Evolutionary conservation across 2,888 invertebrate species (phyloP).

Genomic region (Netelia melanura): DNA sequence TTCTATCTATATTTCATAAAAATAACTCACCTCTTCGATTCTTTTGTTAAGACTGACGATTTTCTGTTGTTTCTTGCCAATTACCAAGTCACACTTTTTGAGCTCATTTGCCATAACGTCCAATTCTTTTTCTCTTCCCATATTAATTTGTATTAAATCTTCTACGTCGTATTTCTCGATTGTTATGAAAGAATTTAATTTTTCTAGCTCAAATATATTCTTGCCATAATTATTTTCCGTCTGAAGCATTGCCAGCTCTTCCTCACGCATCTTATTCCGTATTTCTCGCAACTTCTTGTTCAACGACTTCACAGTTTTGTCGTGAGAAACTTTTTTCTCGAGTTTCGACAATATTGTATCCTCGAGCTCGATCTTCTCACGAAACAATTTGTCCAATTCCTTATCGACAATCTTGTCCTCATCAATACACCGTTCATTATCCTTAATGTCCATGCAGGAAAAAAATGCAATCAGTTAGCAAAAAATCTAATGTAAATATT

Average conservation of each 20-base stretch:
- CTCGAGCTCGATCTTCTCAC: conserved; percentile 88
- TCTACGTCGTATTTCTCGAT: conserved; percentile 80
- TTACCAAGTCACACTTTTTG: conserved; percentile 84
- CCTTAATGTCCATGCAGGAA: conserved; percentile 82
- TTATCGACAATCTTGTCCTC: conserved; percentile 84
- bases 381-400: conserved; percentile 86
- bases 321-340: conserved; percentile 89
- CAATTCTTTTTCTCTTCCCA: conserved; percentile 84
- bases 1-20: no score
- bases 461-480: not conserved
- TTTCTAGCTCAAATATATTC: conserved; percentile 87
- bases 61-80: conserved; percentile 86
- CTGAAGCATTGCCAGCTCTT: conserved; percentile 86
- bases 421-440: conserved; percentile 85
- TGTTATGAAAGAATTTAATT: conserved; percentile 79
- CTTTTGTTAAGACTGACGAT: conserved; percentile 86
- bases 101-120: conserved; percentile 84
- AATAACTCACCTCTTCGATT: conserved; percentile 83
- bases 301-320: conserved; percentile 88
- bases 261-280: conserved; percentile 85
- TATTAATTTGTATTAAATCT: conserved; percentile 82
- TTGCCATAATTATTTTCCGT: conserved; percentile 88
- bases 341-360: conserved; percentile 88
- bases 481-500: not conserved
- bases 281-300: conserved; percentile 85